Conservation (phyloP, 2,113 vertebrate genomes). For the Equus quagga region DNA sequence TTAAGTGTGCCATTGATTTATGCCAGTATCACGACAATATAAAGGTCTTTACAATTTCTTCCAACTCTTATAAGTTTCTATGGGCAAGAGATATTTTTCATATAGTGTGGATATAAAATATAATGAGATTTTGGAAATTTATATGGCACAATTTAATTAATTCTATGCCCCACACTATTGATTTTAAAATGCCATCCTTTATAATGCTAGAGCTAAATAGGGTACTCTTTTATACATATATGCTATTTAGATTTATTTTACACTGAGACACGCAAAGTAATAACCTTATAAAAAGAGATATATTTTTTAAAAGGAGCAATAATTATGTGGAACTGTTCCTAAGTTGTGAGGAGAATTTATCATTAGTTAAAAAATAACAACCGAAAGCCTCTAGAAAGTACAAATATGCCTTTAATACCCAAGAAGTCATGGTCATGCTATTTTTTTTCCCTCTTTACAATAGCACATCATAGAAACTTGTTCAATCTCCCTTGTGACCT, state of each 20-base stretch:
- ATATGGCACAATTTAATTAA: slow-evolving; percentile 71
- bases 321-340: slow-evolving; percentile 63
- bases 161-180: slow-evolving; percentile 2
- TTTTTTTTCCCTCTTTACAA: neutral
- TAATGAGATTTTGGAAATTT: slow-evolving; percentile 57
- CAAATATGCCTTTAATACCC: slow-evolving; percentile 20
- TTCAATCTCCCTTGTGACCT: slow-evolving; percentile 65
- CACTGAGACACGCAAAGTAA: slow-evolving; percentile 41
- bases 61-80: slow-evolving; percentile 28
- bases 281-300: slow-evolving; percentile 63
- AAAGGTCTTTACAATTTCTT: neutral
- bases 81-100: slow-evolving; percentile 46
- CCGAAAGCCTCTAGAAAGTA: neutral
- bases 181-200: slow-evolving; percentile 56
- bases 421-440: neutral
- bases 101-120: slow-evolving; percentile 34
- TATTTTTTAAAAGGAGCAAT: slow-evolving; percentile 54
- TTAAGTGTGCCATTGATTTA: neutral
- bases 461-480: slow-evolving; percentile 51
- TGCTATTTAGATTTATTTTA: slow-evolving; percentile 70
- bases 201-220: slow-evolving; percentile 37
- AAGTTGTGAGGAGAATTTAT: slow-evolving; percentile 57
- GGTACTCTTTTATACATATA: neutral
- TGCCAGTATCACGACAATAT: neutral
- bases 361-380: slow-evolving; percentile 50